Evolutionary conservation across 2,888 invertebrate species (phyloP).

Genomic region (Nemurella pictetii): DNA sequence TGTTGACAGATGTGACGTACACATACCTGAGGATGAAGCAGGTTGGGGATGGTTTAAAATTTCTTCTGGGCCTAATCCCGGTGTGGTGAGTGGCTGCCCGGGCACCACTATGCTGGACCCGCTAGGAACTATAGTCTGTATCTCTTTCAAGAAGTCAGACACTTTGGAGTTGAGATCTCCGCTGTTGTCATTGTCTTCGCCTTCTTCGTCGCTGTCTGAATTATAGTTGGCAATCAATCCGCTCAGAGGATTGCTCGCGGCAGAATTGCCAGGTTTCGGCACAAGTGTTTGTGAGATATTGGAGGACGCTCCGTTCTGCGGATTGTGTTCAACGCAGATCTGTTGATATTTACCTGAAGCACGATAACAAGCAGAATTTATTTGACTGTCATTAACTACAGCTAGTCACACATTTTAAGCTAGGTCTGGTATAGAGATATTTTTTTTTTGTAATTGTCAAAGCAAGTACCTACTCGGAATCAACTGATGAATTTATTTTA

Average conservation of each 20-base stretch:
- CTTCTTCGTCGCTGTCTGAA: slow-evolving; percentile 43
- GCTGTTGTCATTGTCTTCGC: slow-evolving; percentile 31
- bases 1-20: background rate
- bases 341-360: slow-evolving; percentile 47
- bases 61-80: slow-evolving; percentile 15
- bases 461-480: background rate
- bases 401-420: background rate
- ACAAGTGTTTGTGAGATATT: slow-evolving; percentile 11
- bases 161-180: slow-evolving; percentile 43
- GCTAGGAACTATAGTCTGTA: slow-evolving; percentile 36
- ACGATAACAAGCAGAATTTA: background rate
- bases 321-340: slow-evolving; percentile 43
- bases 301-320: slow-evolving; percentile 36
- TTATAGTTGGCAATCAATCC: slow-evolving; percentile 44
- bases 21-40: background rate
- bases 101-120: slow-evolving; percentile 18
- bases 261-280: slow-evolving; percentile 27
- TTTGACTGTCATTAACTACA: background rate
- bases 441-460: no score
- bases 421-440: no score
- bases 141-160: slow-evolving; percentile 44
- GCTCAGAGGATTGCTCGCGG: slow-evolving; percentile 39
- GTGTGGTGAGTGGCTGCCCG: slow-evolving; percentile 14
- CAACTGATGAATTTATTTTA: no score
- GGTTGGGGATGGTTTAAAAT: slow-evolving; percentile 15